Conservation (phyloP, 1,140 invertebrate genomes). For the Glossosoma conforme region DNA sequence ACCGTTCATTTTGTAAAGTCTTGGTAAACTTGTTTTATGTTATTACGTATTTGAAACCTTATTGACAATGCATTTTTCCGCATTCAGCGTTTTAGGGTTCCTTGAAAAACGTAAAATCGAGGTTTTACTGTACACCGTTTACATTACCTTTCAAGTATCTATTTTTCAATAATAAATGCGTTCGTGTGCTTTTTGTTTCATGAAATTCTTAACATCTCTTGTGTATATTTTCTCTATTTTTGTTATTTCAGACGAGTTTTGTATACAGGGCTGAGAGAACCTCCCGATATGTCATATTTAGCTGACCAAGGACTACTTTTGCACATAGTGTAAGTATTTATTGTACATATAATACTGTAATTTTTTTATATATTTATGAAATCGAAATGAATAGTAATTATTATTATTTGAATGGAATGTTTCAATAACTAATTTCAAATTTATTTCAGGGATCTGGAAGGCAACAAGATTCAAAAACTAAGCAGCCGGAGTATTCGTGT, state of each 20-base stretch:
- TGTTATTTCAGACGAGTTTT: constrained; percentile 19
- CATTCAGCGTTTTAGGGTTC: too few species aligned
- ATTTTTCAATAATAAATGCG: too few species aligned
- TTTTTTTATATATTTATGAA: constrained; percentile 6
- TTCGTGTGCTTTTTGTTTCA: too few species aligned
- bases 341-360: background rate
- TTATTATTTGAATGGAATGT: too few species aligned
- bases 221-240: constrained; percentile 5
- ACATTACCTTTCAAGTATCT: too few species aligned
- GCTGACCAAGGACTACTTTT: constrained; percentile 16
- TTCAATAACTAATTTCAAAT: background rate
- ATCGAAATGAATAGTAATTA: too few species aligned
- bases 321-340: constrained; percentile 23
- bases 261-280: constrained; percentile 23
- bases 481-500: constrained; percentile 18
- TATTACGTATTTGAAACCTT: too few species aligned
- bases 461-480: constrained; percentile 23
- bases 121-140: too few species aligned
- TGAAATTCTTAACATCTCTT: constrained; percentile 1
- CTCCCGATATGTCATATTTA: constrained; percentile 17
- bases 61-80: too few species aligned
- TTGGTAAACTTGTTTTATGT: too few species aligned
- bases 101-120: too few species aligned
- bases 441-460: constrained; percentile 26
- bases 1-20: too few species aligned